Conservation (phyloP, 2,888 invertebrate species). For the Drosophila longiperda region DNA sequence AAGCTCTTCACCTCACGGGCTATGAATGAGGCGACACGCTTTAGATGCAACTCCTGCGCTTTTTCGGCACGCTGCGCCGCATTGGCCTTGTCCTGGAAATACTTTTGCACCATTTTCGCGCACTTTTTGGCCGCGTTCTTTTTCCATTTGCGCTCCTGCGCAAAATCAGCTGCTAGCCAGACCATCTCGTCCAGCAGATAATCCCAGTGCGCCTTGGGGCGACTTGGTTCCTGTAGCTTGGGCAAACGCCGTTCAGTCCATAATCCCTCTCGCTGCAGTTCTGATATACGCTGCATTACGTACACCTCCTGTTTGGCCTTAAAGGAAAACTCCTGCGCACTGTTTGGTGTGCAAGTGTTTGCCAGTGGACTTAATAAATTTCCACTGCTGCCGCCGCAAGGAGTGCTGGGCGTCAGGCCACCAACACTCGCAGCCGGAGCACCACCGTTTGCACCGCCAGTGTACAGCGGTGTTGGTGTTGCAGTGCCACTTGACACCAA, state of each 20-base stretch:
- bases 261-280: slow-evolving; percentile 96
- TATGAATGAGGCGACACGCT: slow-evolving; percentile 94
- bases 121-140: slow-evolving; percentile 97
- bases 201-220: slow-evolving; percentile 99
- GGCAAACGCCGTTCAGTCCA: slow-evolving; percentile 97
- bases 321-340: slow-evolving; percentile 89
- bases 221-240: slow-evolving; percentile 94
- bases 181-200: slow-evolving; percentile 99
- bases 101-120: slow-evolving; percentile 95
- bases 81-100: slow-evolving; percentile 95
- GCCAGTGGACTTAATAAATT: slow-evolving; percentile 71
- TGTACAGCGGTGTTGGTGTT: slow-evolving; percentile 47
- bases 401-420: slow-evolving; percentile 58
- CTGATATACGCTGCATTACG: slow-evolving; percentile 95
- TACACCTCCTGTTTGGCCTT: slow-evolving; percentile 96
- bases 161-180: slow-evolving; percentile 99
- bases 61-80: slow-evolving; percentile 96
- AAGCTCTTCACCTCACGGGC: slow-evolving; percentile 97
- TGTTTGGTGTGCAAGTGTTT: slow-evolving; percentile 68
- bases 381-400: slow-evolving; percentile 60
- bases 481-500: slow-evolving; percentile 25
- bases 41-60: slow-evolving; percentile 94
- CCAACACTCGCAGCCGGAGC: slow-evolving; percentile 16
- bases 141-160: slow-evolving; percentile 99
- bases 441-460: slow-evolving; percentile 42